Percentiles rank a stretch among this genome's conserved stretches.
Evolutionary conservation across 2,113 vertebrate species (phyloP).

Genomic region (Anoura caudifer): DNA sequence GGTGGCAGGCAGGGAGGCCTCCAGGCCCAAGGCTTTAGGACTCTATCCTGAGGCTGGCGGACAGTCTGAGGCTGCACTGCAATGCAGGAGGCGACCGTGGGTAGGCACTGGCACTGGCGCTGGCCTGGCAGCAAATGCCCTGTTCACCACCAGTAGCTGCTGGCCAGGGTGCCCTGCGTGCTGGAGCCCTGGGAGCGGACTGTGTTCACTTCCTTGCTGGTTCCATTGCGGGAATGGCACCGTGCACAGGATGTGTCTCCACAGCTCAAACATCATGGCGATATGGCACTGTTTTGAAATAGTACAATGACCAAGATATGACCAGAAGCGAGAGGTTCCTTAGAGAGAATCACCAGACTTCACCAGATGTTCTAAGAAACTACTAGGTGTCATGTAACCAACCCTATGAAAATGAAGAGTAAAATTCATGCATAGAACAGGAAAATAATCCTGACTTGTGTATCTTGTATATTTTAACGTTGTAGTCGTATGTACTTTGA

Average conservation of each 20-base stretch:
- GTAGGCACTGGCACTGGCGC: neutral
- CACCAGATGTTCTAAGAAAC: constrained; percentile 52
- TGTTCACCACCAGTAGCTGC: no score
- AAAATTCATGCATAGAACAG: constrained; percentile 68
- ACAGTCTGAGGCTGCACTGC: neutral
- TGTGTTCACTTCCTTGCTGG: constrained; percentile 85
- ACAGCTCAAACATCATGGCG: constrained; percentile 99
- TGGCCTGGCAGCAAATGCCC: no score
- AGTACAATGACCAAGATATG: constrained; percentile 85
- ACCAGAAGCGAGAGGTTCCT: constrained; percentile 63
- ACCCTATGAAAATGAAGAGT: constrained; percentile 72
- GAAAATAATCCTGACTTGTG: constrained; percentile 68
- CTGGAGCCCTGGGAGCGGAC: neutral
- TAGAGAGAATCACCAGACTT: constrained; percentile 69
- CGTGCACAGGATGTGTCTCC: constrained; percentile 98
- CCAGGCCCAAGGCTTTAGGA: neutral
- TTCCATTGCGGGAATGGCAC: constrained; percentile 93
- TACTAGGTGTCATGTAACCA: constrained; percentile 49
- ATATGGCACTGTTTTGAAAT: constrained; percentile 98
- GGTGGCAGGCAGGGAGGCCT: neutral
- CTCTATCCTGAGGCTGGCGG: no score
- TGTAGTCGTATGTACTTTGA: constrained; percentile 85
- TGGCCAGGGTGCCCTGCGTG: neutral
- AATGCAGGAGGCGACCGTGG: neutral
- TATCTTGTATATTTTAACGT: constrained; percentile 85